These are phyloP conservation scores for Megalops atlanticus DNA, from an alignment of 2,113 vertebrate genomes.

Conservation along the genomic window DNA sequence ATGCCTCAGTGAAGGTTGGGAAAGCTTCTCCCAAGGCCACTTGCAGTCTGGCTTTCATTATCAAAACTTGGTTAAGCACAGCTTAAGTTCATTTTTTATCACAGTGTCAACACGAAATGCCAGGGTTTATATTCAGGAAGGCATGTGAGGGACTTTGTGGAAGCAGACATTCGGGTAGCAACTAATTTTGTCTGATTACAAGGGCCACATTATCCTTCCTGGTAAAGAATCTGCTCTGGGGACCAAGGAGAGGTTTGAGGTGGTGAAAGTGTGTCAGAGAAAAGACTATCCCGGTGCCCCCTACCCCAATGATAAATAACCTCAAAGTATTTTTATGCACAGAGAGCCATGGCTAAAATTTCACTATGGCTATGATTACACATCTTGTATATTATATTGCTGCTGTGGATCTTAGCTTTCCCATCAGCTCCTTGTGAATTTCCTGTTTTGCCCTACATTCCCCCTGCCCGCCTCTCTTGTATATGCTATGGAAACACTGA, in stretches of 20 bases:
- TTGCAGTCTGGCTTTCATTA: not conserved
- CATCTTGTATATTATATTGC: not conserved
- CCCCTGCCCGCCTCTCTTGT: not conserved
- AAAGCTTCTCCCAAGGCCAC: not conserved
- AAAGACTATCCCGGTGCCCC: not conserved
- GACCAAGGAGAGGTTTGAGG: not conserved
- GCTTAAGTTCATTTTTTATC: not conserved
- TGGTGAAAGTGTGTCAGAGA: not conserved
- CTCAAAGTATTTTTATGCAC: not conserved
- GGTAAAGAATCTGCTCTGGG: not conserved
- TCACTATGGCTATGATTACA: no score
- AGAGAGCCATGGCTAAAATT: no score
- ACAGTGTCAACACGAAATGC: not conserved
- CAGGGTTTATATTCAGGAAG: not conserved
- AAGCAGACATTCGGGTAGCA: not conserved
- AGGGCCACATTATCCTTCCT: not conserved
- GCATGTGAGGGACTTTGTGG: not conserved
- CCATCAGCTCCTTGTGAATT: not conserved
- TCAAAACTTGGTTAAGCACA: not conserved
- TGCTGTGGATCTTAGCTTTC: not conserved
- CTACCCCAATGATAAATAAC: not conserved
- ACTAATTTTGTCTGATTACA: not conserved
- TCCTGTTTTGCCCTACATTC: conserved; percentile 1
- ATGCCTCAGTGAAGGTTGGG: not conserved
- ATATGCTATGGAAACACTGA: conserved; percentile 5